A percentile compares a stretch with the other conserved stretches of the same genome.
phyloP scores from a whole-genome alignment of 2,888 invertebrate genomes.

The Linnaemya vulpina region DNA sequence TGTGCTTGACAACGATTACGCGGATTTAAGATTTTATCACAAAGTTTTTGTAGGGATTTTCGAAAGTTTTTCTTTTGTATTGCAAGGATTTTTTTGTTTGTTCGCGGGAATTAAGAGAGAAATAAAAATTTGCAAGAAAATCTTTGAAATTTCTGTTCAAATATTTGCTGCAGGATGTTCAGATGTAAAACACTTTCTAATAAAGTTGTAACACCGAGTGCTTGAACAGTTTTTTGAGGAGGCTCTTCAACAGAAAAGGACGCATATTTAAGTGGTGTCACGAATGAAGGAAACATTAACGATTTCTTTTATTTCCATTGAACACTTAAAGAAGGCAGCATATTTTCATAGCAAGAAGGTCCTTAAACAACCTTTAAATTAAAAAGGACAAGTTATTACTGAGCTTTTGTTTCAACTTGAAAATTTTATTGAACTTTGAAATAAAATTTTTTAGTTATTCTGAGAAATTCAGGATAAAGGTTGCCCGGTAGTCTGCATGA shows the following conservation, averaged over 20 bases:
- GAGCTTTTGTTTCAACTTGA: no score
- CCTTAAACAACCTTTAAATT: not conserved
- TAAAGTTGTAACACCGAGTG: constrained; percentile 23
- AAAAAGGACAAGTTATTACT: no score
- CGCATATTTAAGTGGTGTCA: not conserved
- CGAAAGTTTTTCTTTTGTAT: constrained; percentile 16
- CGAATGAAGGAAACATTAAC: constrained; percentile 25
- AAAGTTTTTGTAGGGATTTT: not conserved
- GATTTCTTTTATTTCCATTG: not conserved
- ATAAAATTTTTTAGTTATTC: no score
- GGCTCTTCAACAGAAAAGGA: constrained; percentile 10
- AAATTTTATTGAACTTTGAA: no score
- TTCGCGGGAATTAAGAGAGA: not conserved
- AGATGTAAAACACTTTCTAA: constrained; percentile 1
- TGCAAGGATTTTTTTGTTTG: not conserved
- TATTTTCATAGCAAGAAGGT: not conserved
- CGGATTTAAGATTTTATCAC: not conserved
- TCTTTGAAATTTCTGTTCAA: not conserved
- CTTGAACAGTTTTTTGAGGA: constrained; percentile 56
- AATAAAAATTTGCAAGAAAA: constrained; percentile 6
- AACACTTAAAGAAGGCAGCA: not conserved
- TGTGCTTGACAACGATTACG: constrained; percentile 5
- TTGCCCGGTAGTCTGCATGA: no score
- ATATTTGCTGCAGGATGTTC: not conserved
- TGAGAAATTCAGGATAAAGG: no score